Conservation (phyloP, 2,888 invertebrate species). For the Agriotes lineatus region DNA sequence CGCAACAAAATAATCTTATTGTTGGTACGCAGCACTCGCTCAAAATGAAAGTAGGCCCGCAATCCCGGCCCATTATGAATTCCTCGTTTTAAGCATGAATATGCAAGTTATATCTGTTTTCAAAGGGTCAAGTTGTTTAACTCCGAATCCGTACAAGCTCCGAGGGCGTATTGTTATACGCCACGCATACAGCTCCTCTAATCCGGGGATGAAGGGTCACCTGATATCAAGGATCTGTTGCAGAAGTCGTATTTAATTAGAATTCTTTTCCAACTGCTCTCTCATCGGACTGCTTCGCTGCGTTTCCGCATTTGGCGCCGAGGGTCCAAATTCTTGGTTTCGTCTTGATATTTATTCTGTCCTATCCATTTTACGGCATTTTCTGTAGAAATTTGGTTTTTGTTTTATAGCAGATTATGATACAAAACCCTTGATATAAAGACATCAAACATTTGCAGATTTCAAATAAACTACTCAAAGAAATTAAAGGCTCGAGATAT, state of each 20-base stretch:
- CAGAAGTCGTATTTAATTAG: conserved; percentile 50
- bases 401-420: no score
- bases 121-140: conserved; percentile 52
- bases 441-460: no score
- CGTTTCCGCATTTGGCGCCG: no score
- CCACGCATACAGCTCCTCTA: conserved; percentile 48
- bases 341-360: no score
- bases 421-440: no score
- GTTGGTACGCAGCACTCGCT: not conserved
- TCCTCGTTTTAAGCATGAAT: conserved; percentile 40
- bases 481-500: no score
- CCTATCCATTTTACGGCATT: no score
- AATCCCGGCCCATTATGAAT: conserved; percentile 9
- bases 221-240: conserved; percentile 49
- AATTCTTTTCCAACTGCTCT: conserved; percentile 38
- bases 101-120: conserved; percentile 45
- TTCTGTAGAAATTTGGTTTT: no score
- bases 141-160: conserved; percentile 51
- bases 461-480: no score
- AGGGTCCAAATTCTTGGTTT: no score
- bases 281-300: no score
- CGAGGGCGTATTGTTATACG: conserved; percentile 45
- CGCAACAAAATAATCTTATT: not conserved
- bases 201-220: conserved; percentile 49
- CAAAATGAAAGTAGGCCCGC: conserved; percentile 9